Evolutionary conservation across 2,888 invertebrate genomes (phyloP).

Genomic region (Tipula unca): DNA sequence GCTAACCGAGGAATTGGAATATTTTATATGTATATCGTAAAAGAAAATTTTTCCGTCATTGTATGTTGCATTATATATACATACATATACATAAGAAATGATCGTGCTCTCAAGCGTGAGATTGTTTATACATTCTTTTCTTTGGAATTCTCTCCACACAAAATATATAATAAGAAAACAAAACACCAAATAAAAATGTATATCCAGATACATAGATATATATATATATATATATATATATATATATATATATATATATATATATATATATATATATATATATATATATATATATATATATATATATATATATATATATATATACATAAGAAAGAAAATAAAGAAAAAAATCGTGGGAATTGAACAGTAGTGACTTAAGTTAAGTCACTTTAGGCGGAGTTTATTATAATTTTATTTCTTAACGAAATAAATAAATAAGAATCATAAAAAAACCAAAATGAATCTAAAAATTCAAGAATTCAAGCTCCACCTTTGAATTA

Average conservation of each 20-base stretch:
- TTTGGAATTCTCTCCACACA: not conserved
- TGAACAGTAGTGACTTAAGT: conserved; percentile 22
- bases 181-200: not conserved
- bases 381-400: conserved; percentile 19
- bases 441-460: not conserved
- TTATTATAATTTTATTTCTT: not conserved
- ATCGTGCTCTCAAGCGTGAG: not conserved
- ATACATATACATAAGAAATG: not conserved
- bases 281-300: not conserved
- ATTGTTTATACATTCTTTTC: conserved; percentile 14
- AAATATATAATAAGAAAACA: not conserved
- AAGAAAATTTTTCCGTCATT: not conserved
- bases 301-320: not conserved
- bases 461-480: not conserved
- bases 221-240: not conserved
- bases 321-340: not conserved
- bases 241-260: not conserved
- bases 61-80: not conserved
- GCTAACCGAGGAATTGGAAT: not conserved
- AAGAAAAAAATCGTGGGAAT: conserved; percentile 21
- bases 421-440: not conserved
- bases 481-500: conserved; percentile 16
- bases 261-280: not conserved
- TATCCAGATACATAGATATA: not conserved
- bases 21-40: not conserved